Percentiles rank a stretch among this genome's conserved stretches.
Conservation (phyloP, 2,113 vertebrate species). For the Brevimyrus niger region DNA sequence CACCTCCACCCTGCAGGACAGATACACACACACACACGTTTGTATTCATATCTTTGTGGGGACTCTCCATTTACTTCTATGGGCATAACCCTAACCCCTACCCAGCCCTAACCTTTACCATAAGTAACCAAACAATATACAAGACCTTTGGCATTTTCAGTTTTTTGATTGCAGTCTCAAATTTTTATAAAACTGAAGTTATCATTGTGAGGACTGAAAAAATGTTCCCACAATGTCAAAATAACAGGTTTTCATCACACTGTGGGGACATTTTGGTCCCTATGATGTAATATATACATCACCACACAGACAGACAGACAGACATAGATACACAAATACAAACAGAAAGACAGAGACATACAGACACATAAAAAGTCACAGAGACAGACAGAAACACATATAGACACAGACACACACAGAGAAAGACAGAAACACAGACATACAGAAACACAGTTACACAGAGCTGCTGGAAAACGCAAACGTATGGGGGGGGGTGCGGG, state of each 20-base stretch:
- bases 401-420: too few species aligned
- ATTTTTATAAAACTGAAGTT: neutral
- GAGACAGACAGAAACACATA: too few species aligned
- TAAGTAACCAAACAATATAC: neutral
- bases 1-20: constrained; percentile 49
- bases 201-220: neutral
- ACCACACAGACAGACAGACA: too few species aligned
- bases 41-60: neutral
- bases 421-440: too few species aligned
- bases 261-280: neutral
- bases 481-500: neutral
- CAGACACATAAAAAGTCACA: neutral
- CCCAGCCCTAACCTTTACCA: neutral
- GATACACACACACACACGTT: constrained; percentile 18
- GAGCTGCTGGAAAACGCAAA: neutral
- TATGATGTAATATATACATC: neutral
- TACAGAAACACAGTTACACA: neutral
- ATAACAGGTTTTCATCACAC: neutral
- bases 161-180: neutral
- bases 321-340: neutral
- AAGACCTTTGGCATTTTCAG: neutral
- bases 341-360: too few species aligned
- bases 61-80: neutral
- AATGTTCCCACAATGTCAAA: neutral
- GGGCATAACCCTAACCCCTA: neutral